These are phyloP conservation scores for Nibea albiflora DNA, from an alignment of 2,113 vertebrate species.

Conservation along the genomic window DNA sequence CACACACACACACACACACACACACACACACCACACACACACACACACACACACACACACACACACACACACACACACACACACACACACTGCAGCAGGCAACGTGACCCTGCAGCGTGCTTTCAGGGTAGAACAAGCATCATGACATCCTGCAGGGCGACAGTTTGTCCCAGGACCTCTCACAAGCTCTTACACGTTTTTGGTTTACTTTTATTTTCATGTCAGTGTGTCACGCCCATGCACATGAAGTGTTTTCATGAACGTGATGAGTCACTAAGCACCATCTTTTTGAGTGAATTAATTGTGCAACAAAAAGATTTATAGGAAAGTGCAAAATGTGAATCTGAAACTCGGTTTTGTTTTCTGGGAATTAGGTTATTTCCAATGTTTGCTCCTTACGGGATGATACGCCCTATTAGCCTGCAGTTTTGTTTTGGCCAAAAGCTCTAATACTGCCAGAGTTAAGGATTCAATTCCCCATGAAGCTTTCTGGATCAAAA, in stretches of 20 bases:
- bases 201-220: not conserved
- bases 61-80: conserved; percentile 1
- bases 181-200: conserved; percentile 17
- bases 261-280: rapidly evolving
- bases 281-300: not conserved
- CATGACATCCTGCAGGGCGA: not conserved
- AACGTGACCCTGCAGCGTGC: not conserved
- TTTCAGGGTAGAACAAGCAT: conserved; percentile 11
- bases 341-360: not conserved
- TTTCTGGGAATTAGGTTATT: not conserved
- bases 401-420: not conserved
- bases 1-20: not conserved
- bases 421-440: not conserved
- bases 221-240: not conserved
- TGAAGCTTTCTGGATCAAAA: conserved; percentile 3
- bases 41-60: not conserved
- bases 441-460: not conserved
- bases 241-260: not conserved
- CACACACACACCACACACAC: too few relatives aligned
- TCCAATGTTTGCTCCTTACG: not conserved
- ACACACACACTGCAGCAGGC: not conserved
- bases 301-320: not conserved
- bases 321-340: not conserved
- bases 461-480: conserved; percentile 20
- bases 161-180: not conserved